phyloP scores from a whole-genome alignment of 37 sponge, comb jelly and placozoan genomes.

The Crambe crambe region DNA sequence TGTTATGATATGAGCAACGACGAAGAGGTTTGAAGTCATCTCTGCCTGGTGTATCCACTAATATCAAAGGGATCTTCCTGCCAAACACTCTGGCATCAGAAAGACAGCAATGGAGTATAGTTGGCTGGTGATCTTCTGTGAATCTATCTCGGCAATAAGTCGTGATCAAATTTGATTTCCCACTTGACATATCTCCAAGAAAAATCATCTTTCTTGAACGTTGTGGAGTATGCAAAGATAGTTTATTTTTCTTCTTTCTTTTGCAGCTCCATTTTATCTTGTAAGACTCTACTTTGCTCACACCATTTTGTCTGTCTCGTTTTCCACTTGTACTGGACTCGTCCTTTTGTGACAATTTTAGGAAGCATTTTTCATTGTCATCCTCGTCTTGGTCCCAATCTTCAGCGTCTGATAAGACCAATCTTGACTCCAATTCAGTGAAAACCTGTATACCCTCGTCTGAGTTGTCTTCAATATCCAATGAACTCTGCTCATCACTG shows the following conservation, averaged over 20 bases:
- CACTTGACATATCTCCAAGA: slow-evolving; percentile 57
- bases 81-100: slow-evolving; percentile 34
- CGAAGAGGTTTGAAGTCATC: slow-evolving; percentile 39
- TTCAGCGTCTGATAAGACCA: neutral
- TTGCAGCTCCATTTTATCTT: neutral
- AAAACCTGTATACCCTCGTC: neutral
- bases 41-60: slow-evolving; percentile 39
- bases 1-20: slow-evolving; percentile 30
- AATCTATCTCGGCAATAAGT: slow-evolving; percentile 49
- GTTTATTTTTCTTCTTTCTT: slow-evolving; percentile 1
- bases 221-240: neutral
- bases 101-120: slow-evolving; percentile 12
- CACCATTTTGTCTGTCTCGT: too few relatives aligned
- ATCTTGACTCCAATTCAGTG: neutral
- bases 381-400: neutral
- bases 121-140: slow-evolving; percentile 34
- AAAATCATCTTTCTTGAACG: slow-evolving; percentile 53
- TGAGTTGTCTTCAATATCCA: neutral
- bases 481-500: neutral
- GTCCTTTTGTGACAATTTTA: neutral
- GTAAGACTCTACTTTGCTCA: neutral
- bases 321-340: too few relatives aligned
- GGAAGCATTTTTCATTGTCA: neutral
- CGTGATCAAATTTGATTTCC: slow-evolving; percentile 40
- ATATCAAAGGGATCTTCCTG: slow-evolving; percentile 28